Evolutionary conservation across 1,140 invertebrate species (phyloP), one percentile per base, ranked within the genome.

Genomic region (Amphibalanus amphitrite): DNA sequence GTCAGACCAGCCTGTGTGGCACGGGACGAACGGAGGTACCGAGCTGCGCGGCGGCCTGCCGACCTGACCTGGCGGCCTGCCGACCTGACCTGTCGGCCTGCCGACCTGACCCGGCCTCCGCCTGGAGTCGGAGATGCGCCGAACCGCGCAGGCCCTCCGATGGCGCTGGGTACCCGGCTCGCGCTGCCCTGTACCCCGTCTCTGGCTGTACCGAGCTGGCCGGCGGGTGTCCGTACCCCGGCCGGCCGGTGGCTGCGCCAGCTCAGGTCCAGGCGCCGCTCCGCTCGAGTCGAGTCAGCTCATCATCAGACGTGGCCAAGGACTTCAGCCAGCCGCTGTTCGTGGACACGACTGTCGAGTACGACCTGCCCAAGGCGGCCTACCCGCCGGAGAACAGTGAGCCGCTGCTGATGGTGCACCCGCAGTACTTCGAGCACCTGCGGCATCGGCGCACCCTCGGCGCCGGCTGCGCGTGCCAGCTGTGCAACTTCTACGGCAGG

Each of bases 371-470:
- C 20, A 72, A 72, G 38, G 72, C 29, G 26, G 69, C 72, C 4
- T 71, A 72, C 59, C 70, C 72, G 28, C 72, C 72, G 28, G 29
- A 71, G 30, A 71, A 72, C 69, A 72, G 72, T 28, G 69, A 72
- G 33, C 72, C 72, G 29, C 40, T 72, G 33, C 71, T 72, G 29
- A 71, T 72, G 38, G 72, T 72, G 64, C 72, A 72, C 67, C 72
- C 72, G 3, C 69, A 38, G 28, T 72, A 71, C 69, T 47, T 29
- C 40, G 69, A 72, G 67, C 69, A 40, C 30, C 69, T 30, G 68
- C 68, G 33, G 68, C 47, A 59, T 20, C 47, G 47, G 47, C 47
- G 47, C 47, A 59, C 47, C 10, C 47, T 59, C 47, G 47, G 47
- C 47, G 10, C 47, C 13, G 47, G 13, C 47, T 59, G 47, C 47